Percentiles rank a stretch among this genome's conserved stretches.
phyloP scores from a whole-genome alignment of 1,140 invertebrate genomes.

The Carcinoscorpius rotundicauda region DNA sequence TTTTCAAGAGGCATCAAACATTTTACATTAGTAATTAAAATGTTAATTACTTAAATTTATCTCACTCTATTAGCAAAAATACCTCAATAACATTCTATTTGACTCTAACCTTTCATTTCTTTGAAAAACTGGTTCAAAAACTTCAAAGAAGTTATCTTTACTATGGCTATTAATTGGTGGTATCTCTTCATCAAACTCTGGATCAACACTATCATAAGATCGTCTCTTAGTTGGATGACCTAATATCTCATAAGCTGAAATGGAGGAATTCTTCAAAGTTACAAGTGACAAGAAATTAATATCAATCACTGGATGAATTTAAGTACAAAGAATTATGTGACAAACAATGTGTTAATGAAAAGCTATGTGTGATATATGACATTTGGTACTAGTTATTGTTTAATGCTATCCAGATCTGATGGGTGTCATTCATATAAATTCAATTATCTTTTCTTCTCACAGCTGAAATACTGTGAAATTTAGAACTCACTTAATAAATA shows the following conservation, averaged over 20 bases:
- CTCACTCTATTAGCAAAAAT: too few species aligned
- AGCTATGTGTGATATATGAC: neutral
- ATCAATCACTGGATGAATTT: neutral
- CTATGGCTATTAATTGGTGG: constrained; percentile 55
- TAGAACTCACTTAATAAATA: too few species aligned
- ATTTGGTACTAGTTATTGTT: too few species aligned
- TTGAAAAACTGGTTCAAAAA: constrained; percentile 70
- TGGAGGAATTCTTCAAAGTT: constrained; percentile 4
- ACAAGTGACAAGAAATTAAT: constrained; percentile 2
- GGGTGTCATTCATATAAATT: too few species aligned
- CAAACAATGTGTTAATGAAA: neutral
- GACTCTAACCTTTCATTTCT: constrained; percentile 48
- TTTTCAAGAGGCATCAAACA: too few species aligned
- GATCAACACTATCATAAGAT: constrained; percentile 93
- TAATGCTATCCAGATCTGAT: too few species aligned
- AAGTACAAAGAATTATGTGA: neutral
- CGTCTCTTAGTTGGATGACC: constrained; percentile 65
- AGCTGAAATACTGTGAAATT: too few species aligned
- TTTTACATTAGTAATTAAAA: too few species aligned
- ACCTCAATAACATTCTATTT: too few species aligned
- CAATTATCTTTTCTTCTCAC: too few species aligned
- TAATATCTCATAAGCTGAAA: constrained; percentile 69
- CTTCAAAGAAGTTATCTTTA: constrained; percentile 70
- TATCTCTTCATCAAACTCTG: constrained; percentile 77
- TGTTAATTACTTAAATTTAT: too few species aligned